These are phyloP conservation scores for Neosilurus hyrtlii DNA, from an alignment of 2,797 vertebrate genomes.

Conservation along the genomic window DNA sequence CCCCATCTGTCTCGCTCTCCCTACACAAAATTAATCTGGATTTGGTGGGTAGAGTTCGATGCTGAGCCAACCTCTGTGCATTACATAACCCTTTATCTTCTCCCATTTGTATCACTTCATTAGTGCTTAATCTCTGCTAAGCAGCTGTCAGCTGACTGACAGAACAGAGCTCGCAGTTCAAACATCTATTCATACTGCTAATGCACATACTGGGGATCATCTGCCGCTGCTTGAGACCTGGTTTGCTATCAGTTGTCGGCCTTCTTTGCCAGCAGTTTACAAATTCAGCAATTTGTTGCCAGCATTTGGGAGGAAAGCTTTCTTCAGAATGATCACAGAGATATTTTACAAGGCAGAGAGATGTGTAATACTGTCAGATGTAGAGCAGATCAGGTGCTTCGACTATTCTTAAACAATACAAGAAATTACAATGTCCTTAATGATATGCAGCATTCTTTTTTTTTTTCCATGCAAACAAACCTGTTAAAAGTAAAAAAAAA, in stretches of 20 bases:
- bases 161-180: constrained; percentile 31
- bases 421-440: neutral
- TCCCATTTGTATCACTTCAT: constrained; percentile 62
- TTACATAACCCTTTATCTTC: constrained; percentile 75
- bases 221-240: neutral
- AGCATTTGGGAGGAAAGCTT: neutral
- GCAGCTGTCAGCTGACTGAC: constrained; percentile 67
- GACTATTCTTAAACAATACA: neutral
- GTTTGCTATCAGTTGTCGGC: neutral
- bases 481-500: neutral
- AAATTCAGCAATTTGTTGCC: neutral
- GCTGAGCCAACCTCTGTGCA: constrained; percentile 68
- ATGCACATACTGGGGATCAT: neutral
- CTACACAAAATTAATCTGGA: constrained; percentile 65
- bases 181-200: constrained; percentile 12
- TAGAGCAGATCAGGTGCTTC: neutral
- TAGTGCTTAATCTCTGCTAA: constrained; percentile 76
- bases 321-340: neutral
- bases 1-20: neutral
- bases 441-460: neutral
- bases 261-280: no score
- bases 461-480: neutral
- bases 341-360: neutral
- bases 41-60: constrained; percentile 71
- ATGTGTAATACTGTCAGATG: neutral